Evolutionary conservation across 2,797 vertebrate genomes (phyloP).

Genomic region (Peromyscus attwateri): DNA sequence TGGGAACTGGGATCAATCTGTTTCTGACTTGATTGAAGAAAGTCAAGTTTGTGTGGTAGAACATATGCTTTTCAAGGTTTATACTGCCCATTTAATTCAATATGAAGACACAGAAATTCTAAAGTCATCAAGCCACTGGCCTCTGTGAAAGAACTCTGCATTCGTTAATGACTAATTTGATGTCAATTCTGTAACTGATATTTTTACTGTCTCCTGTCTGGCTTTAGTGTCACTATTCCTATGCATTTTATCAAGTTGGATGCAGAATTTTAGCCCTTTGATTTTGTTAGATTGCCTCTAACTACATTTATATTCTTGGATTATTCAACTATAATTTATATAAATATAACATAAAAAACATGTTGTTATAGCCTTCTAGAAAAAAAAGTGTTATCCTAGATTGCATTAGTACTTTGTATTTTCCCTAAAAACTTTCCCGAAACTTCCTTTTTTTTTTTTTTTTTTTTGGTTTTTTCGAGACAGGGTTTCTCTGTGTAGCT

Average conservation of each 20-base stretch:
- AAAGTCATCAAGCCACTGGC: not conserved
- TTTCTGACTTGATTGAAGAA: not conserved
- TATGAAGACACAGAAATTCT: not conserved
- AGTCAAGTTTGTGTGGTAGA: not conserved
- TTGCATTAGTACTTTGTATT: not conserved
- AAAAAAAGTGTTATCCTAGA: not conserved
- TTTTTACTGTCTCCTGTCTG: not conserved
- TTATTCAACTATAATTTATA: not conserved
- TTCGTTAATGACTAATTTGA: slow-evolving; percentile 9
- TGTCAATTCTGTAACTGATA: not conserved
- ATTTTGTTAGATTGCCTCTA: not conserved
- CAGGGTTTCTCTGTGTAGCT: too few species aligned
- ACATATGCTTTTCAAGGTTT: not conserved
- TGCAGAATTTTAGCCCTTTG: not conserved
- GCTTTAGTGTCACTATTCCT: not conserved
- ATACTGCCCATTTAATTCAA: not conserved
- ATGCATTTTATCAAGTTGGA: not conserved
- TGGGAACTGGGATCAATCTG: not conserved
- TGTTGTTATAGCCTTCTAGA: not conserved
- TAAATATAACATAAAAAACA: not conserved
- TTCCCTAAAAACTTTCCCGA: not conserved
- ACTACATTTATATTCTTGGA: not conserved
- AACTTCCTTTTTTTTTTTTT: too few species aligned
- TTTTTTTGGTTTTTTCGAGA: too few species aligned
- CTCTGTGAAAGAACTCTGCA: not conserved